Evolutionary conservation across 2,888 invertebrate species (phyloP).

Genomic region (Dynastes maya): DNA sequence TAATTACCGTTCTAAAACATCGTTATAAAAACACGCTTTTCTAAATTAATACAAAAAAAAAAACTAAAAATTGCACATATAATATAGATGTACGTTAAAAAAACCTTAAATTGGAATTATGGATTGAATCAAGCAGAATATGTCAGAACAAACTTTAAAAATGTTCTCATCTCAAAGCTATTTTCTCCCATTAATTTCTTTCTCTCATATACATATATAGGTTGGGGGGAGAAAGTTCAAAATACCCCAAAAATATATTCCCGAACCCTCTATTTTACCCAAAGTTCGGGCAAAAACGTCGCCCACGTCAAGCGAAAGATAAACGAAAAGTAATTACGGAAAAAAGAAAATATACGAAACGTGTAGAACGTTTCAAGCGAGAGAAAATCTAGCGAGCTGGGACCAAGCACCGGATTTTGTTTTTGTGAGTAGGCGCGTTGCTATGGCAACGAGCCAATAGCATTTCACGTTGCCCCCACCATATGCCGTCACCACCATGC

Average conservation of each 20-base stretch:
- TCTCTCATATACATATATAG: slow-evolving; percentile 52
- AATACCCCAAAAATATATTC: slow-evolving; percentile 65
- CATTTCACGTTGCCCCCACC: slow-evolving; percentile 61
- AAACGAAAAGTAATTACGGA: slow-evolving; percentile 63
- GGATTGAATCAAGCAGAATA: slow-evolving; percentile 60
- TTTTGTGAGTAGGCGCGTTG: slow-evolving; percentile 68
- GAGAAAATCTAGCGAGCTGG: slow-evolving; percentile 57
- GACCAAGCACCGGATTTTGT: slow-evolving; percentile 65
- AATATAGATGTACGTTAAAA: slow-evolving; percentile 51
- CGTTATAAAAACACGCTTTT: no score
- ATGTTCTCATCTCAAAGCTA: slow-evolving; percentile 63
- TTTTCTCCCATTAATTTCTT: slow-evolving; percentile 67
- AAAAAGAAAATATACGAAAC: slow-evolving; percentile 59
- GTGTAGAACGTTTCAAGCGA: slow-evolving; percentile 62
- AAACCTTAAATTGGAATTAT: slow-evolving; percentile 60
- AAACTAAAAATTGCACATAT: background rate
- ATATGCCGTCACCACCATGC: slow-evolving; percentile 55
- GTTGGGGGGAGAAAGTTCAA: slow-evolving; percentile 63
- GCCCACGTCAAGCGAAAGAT: slow-evolving; percentile 63
- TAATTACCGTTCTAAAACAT: no score
- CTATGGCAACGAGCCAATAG: slow-evolving; percentile 66
- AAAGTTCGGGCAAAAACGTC: slow-evolving; percentile 56
- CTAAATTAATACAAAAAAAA: no score
- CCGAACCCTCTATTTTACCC: slow-evolving; percentile 56
- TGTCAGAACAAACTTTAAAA: slow-evolving; percentile 64